Evolutionary conservation across 2,113 vertebrate species (phyloP).

Genomic region (Rhegmatorhina hoffmannsi): DNA sequence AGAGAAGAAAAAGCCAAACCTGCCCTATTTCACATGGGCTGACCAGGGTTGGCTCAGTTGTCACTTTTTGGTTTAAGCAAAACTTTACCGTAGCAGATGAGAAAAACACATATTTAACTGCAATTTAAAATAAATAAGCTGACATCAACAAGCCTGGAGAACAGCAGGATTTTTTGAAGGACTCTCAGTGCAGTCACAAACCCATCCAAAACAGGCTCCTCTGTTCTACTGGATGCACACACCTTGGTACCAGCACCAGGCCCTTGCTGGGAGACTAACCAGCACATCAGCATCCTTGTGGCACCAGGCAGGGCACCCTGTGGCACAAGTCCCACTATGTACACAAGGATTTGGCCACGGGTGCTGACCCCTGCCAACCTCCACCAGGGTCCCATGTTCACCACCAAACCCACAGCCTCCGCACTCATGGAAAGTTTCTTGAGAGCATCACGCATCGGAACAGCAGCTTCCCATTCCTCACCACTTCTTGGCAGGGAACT

Average conservation of each 20-base stretch:
- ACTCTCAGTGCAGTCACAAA: neutral
- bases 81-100: neutral
- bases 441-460: neutral
- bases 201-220: neutral
- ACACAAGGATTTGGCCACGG: neutral
- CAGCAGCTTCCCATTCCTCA: neutral
- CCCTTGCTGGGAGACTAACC: neutral
- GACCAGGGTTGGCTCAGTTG: neutral
- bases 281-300: neutral
- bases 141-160: neutral
- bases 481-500: constrained; percentile 13
- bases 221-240: neutral
- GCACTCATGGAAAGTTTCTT: accelerated
- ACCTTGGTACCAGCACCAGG: accelerated
- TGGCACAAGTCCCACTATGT: accelerated
- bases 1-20: constrained; percentile 4
- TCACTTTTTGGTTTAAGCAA: neutral
- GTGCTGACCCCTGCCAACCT: neutral
- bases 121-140: neutral
- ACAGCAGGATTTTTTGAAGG: neutral
- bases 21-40: neutral
- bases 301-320: neutral
- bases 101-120: neutral
- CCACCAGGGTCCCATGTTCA: neutral
- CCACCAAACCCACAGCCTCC: neutral